phyloP scores from a whole-genome alignment of 92 coral and sea anemone species.

The Pocillopora grandis region DNA sequence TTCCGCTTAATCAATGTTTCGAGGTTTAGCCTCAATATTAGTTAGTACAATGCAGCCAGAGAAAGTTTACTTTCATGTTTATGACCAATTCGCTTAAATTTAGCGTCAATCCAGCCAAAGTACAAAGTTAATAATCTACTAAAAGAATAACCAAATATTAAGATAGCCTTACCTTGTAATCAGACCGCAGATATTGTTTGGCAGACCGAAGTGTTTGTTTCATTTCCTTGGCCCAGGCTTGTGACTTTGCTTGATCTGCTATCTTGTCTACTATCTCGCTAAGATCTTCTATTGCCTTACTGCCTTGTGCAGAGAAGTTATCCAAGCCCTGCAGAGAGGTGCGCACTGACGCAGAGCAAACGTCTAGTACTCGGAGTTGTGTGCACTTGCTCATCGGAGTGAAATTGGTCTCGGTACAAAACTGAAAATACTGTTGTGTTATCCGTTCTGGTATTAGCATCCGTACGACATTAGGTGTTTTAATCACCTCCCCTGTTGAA shows the following conservation, averaged over 20 bases:
- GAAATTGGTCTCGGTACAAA: constrained; percentile 49
- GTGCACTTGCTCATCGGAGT: constrained; percentile 56
- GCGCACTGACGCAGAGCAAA: constrained; percentile 51
- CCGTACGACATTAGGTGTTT: constrained; percentile 56
- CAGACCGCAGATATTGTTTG: constrained; percentile 28
- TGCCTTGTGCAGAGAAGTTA: constrained; percentile 50
- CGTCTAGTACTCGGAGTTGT: constrained; percentile 40
- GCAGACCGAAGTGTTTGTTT: constrained; percentile 26
- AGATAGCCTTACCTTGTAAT: constrained; percentile 32
- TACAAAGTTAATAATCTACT: no score
- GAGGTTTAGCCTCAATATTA: no score
- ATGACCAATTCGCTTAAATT: no score
- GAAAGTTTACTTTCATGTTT: no score
- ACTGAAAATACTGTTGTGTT: constrained; percentile 51
- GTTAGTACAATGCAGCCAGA: no score
- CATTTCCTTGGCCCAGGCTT: constrained; percentile 36
- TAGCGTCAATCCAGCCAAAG: no score
- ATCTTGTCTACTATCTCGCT: constrained; percentile 24
- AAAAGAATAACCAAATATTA: no score
- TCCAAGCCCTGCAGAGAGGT: constrained; percentile 65
- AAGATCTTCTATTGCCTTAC: constrained; percentile 47
- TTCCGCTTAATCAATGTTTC: no score
- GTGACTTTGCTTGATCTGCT: constrained; percentile 38
- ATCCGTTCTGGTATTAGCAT: constrained; percentile 52
- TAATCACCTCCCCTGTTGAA: constrained; percentile 50